Evolutionary conservation across 2,797 vertebrate genomes (phyloP), one percentile per base, ranked within the genome.

Genomic region (Centropyge bicolor): DNA sequence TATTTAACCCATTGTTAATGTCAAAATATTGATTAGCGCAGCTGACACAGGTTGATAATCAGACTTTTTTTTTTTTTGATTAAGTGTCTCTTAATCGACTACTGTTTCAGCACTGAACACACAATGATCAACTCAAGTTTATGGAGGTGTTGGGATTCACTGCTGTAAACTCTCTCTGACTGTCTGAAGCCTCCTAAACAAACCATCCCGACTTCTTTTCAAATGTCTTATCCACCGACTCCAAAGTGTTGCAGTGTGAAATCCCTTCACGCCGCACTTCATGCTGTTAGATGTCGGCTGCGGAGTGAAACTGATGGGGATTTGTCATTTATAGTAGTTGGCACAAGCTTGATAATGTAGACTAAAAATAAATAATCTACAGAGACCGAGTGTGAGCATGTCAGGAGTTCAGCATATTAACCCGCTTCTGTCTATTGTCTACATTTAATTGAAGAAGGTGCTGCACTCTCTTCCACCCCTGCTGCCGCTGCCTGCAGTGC

Each of bases 361-460:
- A 49, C 55, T 74, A 74, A 62, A 82, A 84, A 82, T 80, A 69
- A 70, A 61, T 64, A 27, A 61, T 78, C 77, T 36, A 5, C 19
- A 49, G 55, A 62, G 75, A 81, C 51, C 2, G 45, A 84, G 56
- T 13, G 31, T 59, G 45, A 84, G 56, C 16, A 36, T 59, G 78
- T 76, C 76, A 60, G 12, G 31, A 65, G 66, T 73, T 80, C 49
- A 63, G n/a, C 75, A 41, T 71, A 60, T 80, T 62, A 71, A 59
- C 27, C 63, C 31, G 64, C 54, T n/a, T 64, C 64, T 75, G 45
- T 76, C 74, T 70, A 36, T 88, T 89, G 79, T 88, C 71, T 54
- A 38, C 20, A 8, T 82, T 85, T 84, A 80, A 91, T 86, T 89
- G 80, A 81, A 81, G 83, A 72, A 57, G 80, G 64, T 78, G 67